A percentile compares a stretch with the other conserved stretches of the same genome.
Conservation (phyloP, 2,888 invertebrate species). For the Cremastinae sp. region DNA sequence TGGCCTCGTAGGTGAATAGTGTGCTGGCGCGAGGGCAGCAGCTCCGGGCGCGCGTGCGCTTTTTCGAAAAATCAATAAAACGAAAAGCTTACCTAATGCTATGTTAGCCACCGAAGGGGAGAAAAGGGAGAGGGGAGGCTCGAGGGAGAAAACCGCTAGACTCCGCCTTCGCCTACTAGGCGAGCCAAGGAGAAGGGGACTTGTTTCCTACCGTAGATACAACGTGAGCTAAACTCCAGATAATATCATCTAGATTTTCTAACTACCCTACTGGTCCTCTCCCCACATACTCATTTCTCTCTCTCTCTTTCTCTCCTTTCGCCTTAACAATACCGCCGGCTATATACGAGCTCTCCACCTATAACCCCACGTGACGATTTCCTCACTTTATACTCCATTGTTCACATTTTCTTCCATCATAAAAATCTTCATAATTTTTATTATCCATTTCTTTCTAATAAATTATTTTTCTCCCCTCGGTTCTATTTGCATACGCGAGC, state of each 20-base stretch:
- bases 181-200: slow-evolving; percentile 62
- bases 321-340: slow-evolving; percentile 2
- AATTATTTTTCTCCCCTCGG: not conserved
- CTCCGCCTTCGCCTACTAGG: slow-evolving; percentile 80
- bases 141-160: slow-evolving; percentile 69
- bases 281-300: not conserved
- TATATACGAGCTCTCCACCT: slow-evolving; percentile 3
- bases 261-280: slow-evolving; percentile 37
- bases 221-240: slow-evolving; percentile 69
- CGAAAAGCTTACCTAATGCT: slow-evolving; percentile 80
- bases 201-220: slow-evolving; percentile 76
- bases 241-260: slow-evolving; percentile 78
- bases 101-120: slow-evolving; percentile 69
- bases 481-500: too few species aligned
- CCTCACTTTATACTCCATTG: slow-evolving; percentile 1
- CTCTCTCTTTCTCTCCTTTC: not conserved
- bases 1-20: slow-evolving; percentile 77
- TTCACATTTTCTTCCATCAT: slow-evolving; percentile 8
- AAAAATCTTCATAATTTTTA: slow-evolving; percentile 14
- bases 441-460: not conserved
- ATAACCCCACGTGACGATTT: slow-evolving; percentile 10
- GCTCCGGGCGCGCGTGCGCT: slow-evolving; percentile 79
- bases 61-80: slow-evolving; percentile 81
- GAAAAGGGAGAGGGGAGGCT: too few species aligned
- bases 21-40: slow-evolving; percentile 73